Base-by-base conservation (phyloP, 2,797 vertebrate genomes). In the Crocidura indochinensis region DNA sequence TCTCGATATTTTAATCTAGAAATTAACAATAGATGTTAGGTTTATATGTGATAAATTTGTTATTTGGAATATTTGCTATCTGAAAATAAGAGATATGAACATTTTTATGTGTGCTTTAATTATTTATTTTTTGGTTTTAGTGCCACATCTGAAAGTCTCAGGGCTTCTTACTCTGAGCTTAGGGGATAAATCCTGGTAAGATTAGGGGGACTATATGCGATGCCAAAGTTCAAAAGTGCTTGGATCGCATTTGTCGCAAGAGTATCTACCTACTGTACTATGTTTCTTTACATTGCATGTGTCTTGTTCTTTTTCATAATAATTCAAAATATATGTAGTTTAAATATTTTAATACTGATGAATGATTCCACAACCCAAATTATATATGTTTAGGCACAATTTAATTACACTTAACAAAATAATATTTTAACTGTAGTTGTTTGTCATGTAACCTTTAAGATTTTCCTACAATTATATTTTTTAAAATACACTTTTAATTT, bases 401-500 rank as follows among this genome's bases (percentile, higher is more conserved):
- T 88, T 81, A n/a, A 62, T 75, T 24, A 27, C 90, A 60, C 15
- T 60, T 60, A 20, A 20, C 19, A 20, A 20, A 60, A 60, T 20
- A 7, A 22, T 46, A 4, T 93, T 12, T 51, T 64, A 62, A 93
- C 47, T 73, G 31, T 91, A 72, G 17, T 3, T 8, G 26, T 8
- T 78, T 44, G 88, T 88, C 65, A 74, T 0, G 4, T 90, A 78
- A 46, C 29, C 10, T 31, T 31, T 53, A 84, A 79, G 12, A 47
- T 82, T 92, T 82, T 4, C 3, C 68, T 10, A 10, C 74, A n/a
- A n/a, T 92, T 90, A 5, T 89, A 87, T 86, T 86, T 86, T 46
- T 53, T 53, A 53, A 53, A 74, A 24, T 22, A n/a, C 5, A 46
- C 38, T 71, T 84, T 53, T 67, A 94, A 53, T 83, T 92, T 82